These are phyloP conservation scores for Leptodactylus fuscus DNA, from an alignment of 2,113 vertebrate genomes.

Conservation along the genomic window DNA sequence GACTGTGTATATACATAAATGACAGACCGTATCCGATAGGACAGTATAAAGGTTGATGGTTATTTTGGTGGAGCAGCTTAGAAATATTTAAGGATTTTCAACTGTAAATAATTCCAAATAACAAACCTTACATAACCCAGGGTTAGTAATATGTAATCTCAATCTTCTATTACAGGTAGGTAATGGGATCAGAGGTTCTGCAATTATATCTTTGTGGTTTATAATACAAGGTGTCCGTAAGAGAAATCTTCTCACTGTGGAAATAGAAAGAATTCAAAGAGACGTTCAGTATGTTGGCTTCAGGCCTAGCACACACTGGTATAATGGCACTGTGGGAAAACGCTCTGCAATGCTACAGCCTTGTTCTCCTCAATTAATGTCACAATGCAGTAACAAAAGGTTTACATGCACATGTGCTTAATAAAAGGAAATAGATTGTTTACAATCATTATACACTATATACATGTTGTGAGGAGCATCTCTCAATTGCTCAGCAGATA, in stretches of 20 bases:
- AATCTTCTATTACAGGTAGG: slow-evolving; percentile 18
- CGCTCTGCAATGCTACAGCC: slow-evolving; percentile 1
- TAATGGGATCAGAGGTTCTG: slow-evolving; percentile 26
- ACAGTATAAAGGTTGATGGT: neutral
- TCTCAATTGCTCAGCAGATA: neutral
- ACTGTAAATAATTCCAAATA: slow-evolving; percentile 1
- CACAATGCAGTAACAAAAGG: slow-evolving; percentile 25
- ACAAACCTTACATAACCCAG: neutral
- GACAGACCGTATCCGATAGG: neutral
- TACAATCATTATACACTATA: neutral
- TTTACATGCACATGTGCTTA: slow-evolving; percentile 10
- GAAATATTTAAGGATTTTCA: neutral
- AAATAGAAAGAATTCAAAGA: slow-evolving; percentile 47
- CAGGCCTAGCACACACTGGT: slow-evolving; percentile 13
- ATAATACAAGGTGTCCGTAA: slow-evolving; percentile 28
- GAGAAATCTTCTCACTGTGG: slow-evolving; percentile 28
- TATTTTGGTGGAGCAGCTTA: neutral
- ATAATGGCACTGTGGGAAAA: slow-evolving; percentile 43
- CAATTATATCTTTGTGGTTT: slow-evolving; percentile 53
- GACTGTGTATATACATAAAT: no score
- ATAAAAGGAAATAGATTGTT: slow-evolving; percentile 2
- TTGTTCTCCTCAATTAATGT: slow-evolving; percentile 28
- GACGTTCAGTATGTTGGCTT: slow-evolving; percentile 44
- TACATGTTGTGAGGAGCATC: neutral
- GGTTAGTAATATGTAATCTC: slow-evolving; percentile 28